Evolutionary conservation across 2,888 invertebrate genomes (phyloP).

Genomic region (Amphipyra tragopoginis): DNA sequence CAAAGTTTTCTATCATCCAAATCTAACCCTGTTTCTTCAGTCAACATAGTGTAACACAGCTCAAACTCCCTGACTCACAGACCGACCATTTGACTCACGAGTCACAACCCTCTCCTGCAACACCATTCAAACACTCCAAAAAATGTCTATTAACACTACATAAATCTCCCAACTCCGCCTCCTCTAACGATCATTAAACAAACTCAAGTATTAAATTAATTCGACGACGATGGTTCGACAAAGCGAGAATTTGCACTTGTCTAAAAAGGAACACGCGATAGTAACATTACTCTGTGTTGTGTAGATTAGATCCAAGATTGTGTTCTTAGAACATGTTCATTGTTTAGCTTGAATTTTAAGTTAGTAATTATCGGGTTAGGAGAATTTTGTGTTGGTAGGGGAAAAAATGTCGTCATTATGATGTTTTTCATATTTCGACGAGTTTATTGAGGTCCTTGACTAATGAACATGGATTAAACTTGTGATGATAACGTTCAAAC

Average conservation of each 20-base stretch:
- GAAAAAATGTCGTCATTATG: no score
- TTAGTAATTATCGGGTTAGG: constrained; percentile 21
- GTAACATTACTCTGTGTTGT: constrained; percentile 50
- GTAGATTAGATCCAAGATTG: constrained; percentile 48
- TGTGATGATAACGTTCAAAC: no score
- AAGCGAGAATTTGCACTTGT: constrained; percentile 48
- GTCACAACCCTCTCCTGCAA: constrained; percentile 22
- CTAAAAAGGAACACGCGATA: constrained; percentile 57
- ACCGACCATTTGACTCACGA: constrained; percentile 35
- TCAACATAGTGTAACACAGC: neutral
- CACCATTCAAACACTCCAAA: constrained; percentile 43
- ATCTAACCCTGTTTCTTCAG: no score
- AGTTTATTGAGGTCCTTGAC: no score
- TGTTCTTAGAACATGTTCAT: constrained; percentile 42
- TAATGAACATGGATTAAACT: no score
- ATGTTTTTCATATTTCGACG: no score
- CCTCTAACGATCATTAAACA: constrained; percentile 57
- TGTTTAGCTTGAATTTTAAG: constrained; percentile 9
- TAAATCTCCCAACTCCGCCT: constrained; percentile 55
- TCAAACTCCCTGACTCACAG: constrained; percentile 29
- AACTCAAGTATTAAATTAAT: constrained; percentile 49
- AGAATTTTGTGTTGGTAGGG: constrained; percentile 9
- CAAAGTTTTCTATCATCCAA: no score
- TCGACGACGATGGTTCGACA: constrained; percentile 29
- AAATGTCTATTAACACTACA: constrained; percentile 57